Percentiles rank a stretch among this genome's conserved stretches.
Conservation (phyloP, 2,797 vertebrate genomes). For the Neomorphus geoffroyi region DNA sequence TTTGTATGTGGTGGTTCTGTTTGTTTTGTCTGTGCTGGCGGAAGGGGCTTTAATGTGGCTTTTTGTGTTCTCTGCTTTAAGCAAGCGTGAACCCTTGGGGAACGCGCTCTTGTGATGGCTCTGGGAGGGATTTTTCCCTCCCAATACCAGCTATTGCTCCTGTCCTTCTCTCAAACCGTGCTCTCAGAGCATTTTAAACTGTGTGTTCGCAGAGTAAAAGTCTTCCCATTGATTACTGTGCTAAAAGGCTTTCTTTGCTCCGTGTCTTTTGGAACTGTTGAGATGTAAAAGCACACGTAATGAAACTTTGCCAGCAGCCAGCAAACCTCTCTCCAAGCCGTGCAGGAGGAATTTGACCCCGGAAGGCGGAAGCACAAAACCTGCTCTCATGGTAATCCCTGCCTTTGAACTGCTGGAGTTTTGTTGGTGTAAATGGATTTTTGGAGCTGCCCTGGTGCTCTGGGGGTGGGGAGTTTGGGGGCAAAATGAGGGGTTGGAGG, state of each 20-base stretch:
- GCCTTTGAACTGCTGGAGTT: fast-evolving
- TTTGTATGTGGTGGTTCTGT: not conserved
- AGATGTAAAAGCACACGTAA: not conserved
- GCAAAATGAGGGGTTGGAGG: not conserved
- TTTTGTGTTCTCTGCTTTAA: not conserved
- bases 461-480: fast-evolving
- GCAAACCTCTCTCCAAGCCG: not conserved
- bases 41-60: not conserved
- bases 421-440: not conserved
- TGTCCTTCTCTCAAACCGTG: not conserved
- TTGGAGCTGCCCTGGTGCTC: not conserved
- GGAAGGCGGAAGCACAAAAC: not conserved
- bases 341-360: not conserved
- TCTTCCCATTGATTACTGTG: not conserved
- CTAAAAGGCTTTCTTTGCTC: not conserved
- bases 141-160: not conserved
- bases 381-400: not conserved
- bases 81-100: not conserved
- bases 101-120: fast-evolving
- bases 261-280: not conserved
- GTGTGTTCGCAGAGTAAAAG: not conserved
- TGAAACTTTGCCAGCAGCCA: not conserved
- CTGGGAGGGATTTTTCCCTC: not conserved
- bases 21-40: not conserved
- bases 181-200: not conserved